Base-by-base conservation (phyloP, 2,888 invertebrate species). In the Brachylomia viminalis region DNA sequence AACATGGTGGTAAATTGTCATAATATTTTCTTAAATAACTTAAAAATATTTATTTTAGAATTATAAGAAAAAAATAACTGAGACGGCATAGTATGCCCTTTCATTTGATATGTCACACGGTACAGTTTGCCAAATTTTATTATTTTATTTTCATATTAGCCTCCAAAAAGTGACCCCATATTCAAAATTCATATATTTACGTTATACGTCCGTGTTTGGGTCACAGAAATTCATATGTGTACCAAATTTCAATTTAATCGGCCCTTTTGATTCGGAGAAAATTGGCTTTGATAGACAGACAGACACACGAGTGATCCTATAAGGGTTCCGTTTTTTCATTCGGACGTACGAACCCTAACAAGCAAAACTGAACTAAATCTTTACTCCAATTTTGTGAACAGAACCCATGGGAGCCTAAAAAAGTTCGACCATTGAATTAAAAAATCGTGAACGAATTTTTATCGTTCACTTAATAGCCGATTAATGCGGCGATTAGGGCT, bases 361-460 rank as follows among this genome's bases (percentile, higher is more conserved):
- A 27, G 0, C 2, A 33, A 23, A 47, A 68, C n/a, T 58, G 23
- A 68, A 54, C 23, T 49, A 58, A 56, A 52, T 67, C 8, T 15
- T 13, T n/a, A 7, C 1, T 70, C 13, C n/a, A 75, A 71, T 73
- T 71, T 61, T 59, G 42, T 11, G 11, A 58, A 47, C 47, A 33
- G 33, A n/a, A 10, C 64, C 71, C 56, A 58, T 7, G 67, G 45
- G 70, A 67, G 23, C 38, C 56, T 49, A 38, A 77, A 78, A 81
- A 20, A 72, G n/a, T 75, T 76, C 67, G 78, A 77, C 74, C 80
- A 80, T 83, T 80, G 83, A 85, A 80, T 87, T 80, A 79, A 82
- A 87, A 87, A 83, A 82, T 80, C 83, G 86, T 81, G 77, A 84
- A 75, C 79, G 78, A 73, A 54, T 87, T 86, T 87, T 86, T 86